Evolutionary conservation across 2,797 vertebrate genomes (phyloP), one percentile per base, ranked within the genome.

Genomic region (Otolemur crassicaudatus): DNA sequence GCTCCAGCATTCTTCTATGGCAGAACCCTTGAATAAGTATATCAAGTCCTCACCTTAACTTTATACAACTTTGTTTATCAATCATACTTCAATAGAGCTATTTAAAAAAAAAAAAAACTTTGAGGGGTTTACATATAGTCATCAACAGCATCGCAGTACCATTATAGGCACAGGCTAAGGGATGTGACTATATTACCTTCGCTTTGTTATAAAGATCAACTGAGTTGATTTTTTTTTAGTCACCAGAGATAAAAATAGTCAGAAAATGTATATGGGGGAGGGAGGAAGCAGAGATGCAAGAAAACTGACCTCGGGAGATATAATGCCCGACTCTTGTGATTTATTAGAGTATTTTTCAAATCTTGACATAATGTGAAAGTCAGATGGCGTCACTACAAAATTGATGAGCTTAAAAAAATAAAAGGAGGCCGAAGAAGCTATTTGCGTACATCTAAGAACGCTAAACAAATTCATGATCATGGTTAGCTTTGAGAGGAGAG

Each of bases 261-360:
- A 65, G 75, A 40, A 65, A 82, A n/a, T 40, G 63, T 25, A 17
- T n/a, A 37, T n/a, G 14, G 19, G 23, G 3, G 19, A 2, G 6
- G 25, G 25, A 73, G 46, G 43, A 87, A 86, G 46, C 60, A 87
- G 82, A 90, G 70, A 65, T 49, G 25, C 12, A 80, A 56, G 34
- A 90, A 95, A 90, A 95, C 16, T 70, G 53, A 92, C 67, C 40
- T 56, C 70, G 79, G 53, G 63, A 79, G 49, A 86, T 19, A 82
- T 4, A 60, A 96, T 53, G 75, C 82, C 17, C 63, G 43, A 94
- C 34, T 88, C 63, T 43, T 89, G 34, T 91, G 53, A 85, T 89
- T 89, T 93, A 85, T 92, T 37, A 61, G 94, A 46, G 69, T 85
- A 95, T 13, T 53, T 86, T 84, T 87, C 29, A 91, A 89, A 89